Percentiles rank a stretch among this genome's conserved stretches.
phyloP scores from a whole-genome alignment of 1,140 invertebrate species.

The Drosophila chauvacae region DNA sequence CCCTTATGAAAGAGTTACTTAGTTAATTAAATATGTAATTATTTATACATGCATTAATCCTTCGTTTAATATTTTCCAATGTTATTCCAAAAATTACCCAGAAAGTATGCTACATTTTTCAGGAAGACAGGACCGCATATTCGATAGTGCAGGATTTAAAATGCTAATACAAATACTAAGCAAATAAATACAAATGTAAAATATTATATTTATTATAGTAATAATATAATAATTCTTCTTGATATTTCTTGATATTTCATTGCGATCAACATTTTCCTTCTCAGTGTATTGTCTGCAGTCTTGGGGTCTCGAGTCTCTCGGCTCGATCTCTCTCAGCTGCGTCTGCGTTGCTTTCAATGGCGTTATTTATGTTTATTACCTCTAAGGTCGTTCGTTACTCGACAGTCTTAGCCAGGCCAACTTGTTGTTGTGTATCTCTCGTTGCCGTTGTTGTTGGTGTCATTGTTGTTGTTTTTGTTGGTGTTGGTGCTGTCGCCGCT shows the following conservation, averaged over 20 bases:
- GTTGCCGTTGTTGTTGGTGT: slow-evolving; percentile 8
- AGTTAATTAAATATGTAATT: neutral
- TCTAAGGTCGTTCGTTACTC: slow-evolving; percentile 84
- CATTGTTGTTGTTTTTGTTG: slow-evolving; percentile 24
- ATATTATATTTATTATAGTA: neutral
- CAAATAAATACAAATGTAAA: neutral
- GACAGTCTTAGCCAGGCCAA: slow-evolving; percentile 65
- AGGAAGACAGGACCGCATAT: neutral
- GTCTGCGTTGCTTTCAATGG: slow-evolving; percentile 79
- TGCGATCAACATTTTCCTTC: neutral
- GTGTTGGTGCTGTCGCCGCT: slow-evolving; percentile 76
- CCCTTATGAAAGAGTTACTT: no score
- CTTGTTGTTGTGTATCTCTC: slow-evolving; percentile 46
- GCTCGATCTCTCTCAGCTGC: slow-evolving; percentile 60
- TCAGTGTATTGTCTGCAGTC: slow-evolving; percentile 40
- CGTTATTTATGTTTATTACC: slow-evolving; percentile 84
- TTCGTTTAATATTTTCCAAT: neutral
- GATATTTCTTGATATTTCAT: no score
- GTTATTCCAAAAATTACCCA: neutral
- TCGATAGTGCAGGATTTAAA: neutral
- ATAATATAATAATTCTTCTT: neutral
- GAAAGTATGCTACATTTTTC: neutral
- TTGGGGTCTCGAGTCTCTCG: slow-evolving; percentile 42
- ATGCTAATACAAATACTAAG: neutral
- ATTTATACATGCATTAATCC: neutral